Evolutionary conservation across 2,113 vertebrate genomes (phyloP).

Genomic region (Periophthalmus modestus): DNA sequence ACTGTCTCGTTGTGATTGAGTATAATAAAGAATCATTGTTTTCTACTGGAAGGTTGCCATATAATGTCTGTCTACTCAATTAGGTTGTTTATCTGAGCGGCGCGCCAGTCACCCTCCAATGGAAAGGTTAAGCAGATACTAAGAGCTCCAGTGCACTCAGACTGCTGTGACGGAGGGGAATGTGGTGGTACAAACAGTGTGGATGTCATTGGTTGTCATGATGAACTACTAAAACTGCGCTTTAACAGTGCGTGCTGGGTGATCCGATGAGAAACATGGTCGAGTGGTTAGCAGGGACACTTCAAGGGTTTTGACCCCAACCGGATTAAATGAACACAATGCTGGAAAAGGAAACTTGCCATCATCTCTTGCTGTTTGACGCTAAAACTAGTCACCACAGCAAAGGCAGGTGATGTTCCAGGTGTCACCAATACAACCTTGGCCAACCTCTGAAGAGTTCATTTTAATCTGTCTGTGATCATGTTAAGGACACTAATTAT

Average conservation of each 20-base stretch:
- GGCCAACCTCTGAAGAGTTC: too few relatives aligned
- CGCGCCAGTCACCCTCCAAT: neutral
- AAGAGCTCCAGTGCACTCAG: neutral
- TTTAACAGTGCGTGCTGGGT: neutral
- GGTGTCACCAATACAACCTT: too few relatives aligned
- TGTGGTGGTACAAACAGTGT: neutral
- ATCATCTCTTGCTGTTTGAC: too few relatives aligned
- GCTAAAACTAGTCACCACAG: too few relatives aligned
- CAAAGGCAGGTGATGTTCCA: too few relatives aligned
- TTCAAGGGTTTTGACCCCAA: neutral
- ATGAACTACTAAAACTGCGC: neutral
- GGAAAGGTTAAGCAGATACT: constrained; percentile 12
- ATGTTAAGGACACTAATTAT: too few relatives aligned
- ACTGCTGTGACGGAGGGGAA: neutral
- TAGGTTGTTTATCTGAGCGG: constrained; percentile 9
- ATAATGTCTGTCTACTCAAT: constrained; percentile 12
- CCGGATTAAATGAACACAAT: too few relatives aligned
- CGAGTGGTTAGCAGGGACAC: too few relatives aligned
- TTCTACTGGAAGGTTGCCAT: neutral
- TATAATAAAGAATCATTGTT: neutral
- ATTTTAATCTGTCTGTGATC: too few relatives aligned
- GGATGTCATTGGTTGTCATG: neutral
- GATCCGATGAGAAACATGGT: neutral
- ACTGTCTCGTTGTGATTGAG: neutral
- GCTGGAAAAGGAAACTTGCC: too few relatives aligned